Evolutionary conservation across 2,888 invertebrate species (phyloP), one percentile per base, ranked within the genome.

Genomic region (Amblyjoppa proteus): DNA sequence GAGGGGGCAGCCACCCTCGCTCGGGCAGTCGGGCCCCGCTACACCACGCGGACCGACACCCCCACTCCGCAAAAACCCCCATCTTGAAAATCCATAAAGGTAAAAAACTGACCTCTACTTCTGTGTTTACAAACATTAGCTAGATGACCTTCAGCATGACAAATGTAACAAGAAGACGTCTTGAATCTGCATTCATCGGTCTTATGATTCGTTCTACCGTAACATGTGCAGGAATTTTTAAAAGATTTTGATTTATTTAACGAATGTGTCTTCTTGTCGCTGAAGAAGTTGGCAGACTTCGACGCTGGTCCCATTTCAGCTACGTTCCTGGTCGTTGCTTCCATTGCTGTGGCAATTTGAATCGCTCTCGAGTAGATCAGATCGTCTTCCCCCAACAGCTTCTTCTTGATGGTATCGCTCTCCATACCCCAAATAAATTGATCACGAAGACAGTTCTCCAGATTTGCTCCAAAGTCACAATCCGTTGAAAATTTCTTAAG

Each of bases 371-470:
- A 20, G 20, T 20, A 20, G 20, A 20, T 20, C 20, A 20, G 49
- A 31, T 81, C 69, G 5, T 69, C 66, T 51, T 87, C 84, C 0
- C 78, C 80, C 28, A 87, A 77, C 20, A 87, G 49, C 2, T 70
- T 84, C 51, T 84, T 84, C 49, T 81, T 85, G 6, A 82, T 87
- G 0, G 74, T 49, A 0, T 75, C 71, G 25, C 61, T 84, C 2
- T 56, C 53, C 2, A 87, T 53, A 3, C 86, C 86, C 81, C 84
- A 87, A 25, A 87, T 84, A 16, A 85, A 83, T 56, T 81, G 85
- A 34, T 87, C 83, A 6, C 85, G 41, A 0, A 86, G 41, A 11
- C 34, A 38, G 11, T 53, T 61, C 20, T 84, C 71, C 49, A 85
- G 61, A n/a, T 71, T 75, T 1, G n/a, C 41, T 1, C 76, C 85